These are phyloP conservation scores for Petrocephalus microphthalmus DNA, from an alignment of 2,113 vertebrate species.

Conservation along the genomic window DNA sequence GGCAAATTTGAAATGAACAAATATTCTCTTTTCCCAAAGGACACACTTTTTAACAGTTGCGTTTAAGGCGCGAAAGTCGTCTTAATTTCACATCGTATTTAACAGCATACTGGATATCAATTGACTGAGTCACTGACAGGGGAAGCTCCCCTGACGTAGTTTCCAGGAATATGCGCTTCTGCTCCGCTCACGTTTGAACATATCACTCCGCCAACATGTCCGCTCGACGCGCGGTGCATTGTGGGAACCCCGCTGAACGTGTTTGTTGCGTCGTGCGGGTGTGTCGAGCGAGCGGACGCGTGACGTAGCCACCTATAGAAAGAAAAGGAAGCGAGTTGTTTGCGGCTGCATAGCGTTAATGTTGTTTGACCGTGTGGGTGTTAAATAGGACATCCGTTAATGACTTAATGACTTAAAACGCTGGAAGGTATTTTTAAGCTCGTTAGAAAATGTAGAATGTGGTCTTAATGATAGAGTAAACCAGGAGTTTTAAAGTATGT, in stretches of 20 bases:
- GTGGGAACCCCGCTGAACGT: slow-evolving; percentile 18
- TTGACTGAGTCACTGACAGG: not conserved
- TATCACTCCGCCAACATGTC: slow-evolving; percentile 21
- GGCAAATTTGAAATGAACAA: not conserved
- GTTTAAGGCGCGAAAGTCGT: not conserved
- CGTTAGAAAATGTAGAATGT: not conserved
- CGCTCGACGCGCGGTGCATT: not conserved
- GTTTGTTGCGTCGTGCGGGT: not conserved
- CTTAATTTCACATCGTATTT: not conserved
- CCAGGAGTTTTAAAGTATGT: not conserved
- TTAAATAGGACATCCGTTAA: not conserved
- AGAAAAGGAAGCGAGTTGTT: not conserved
- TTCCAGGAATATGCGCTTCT: slow-evolving; percentile 22
- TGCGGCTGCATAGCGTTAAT: no score
- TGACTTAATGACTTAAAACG: not conserved
- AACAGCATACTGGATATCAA: not conserved
- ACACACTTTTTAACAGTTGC: not conserved
- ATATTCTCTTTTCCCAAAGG: not conserved
- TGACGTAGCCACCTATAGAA: not conserved
- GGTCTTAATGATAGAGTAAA: not conserved
- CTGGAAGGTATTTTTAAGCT: not conserved
- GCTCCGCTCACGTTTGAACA: not conserved
- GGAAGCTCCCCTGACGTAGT: slow-evolving; percentile 22
- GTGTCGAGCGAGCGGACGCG: not conserved
- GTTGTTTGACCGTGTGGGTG: not conserved